Evolutionary conservation across 92 coral and sea anemone species (phyloP).

Genomic region (Epizoanthus scotinus): DNA sequence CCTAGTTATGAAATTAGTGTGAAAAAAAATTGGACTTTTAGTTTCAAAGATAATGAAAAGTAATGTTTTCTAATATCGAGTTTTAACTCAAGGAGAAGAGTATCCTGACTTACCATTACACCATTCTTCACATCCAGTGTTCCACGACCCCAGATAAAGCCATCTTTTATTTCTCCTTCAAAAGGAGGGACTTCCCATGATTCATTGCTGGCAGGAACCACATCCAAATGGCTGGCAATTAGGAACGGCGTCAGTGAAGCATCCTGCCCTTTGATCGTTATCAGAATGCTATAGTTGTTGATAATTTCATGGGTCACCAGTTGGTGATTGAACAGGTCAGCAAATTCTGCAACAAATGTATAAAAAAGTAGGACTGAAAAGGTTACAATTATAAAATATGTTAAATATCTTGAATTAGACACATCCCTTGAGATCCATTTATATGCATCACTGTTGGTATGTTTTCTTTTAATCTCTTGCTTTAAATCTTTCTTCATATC

Average conservation of each 20-base stretch:
- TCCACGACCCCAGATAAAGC: conserved; percentile 93
- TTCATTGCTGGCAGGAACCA: conserved; percentile 90
- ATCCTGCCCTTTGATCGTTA: conserved; percentile 75
- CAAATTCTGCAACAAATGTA: conserved; percentile 58
- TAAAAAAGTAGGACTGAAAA: background rate
- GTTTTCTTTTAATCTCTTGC: too few relatives aligned
- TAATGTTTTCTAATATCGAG: too few relatives aligned
- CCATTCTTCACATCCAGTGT: conserved; percentile 93
- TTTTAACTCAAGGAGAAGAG: too few relatives aligned
- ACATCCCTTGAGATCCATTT: too few relatives aligned
- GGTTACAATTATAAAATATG: too few relatives aligned
- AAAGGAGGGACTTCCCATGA: conserved; percentile 95
- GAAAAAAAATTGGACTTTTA: too few relatives aligned
- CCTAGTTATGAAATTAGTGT: too few relatives aligned
- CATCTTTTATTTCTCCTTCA: conserved; percentile 83
- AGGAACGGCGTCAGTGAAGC: conserved; percentile 71
- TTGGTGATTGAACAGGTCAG: conserved; percentile 65
- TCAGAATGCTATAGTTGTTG: conserved; percentile 71
- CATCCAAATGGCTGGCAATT: conserved; percentile 91
- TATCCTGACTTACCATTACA: conserved; percentile 75
- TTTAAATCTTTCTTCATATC: too few relatives aligned
- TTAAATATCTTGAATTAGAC: too few relatives aligned
- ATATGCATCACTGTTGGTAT: too few relatives aligned
- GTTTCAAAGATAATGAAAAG: too few relatives aligned
- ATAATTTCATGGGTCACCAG: conserved; percentile 75